A percentile compares a stretch with the other conserved stretches of the same genome.
phyloP scores from a whole-genome alignment of 2,888 invertebrate species.

The Malachius bipustulatus region DNA sequence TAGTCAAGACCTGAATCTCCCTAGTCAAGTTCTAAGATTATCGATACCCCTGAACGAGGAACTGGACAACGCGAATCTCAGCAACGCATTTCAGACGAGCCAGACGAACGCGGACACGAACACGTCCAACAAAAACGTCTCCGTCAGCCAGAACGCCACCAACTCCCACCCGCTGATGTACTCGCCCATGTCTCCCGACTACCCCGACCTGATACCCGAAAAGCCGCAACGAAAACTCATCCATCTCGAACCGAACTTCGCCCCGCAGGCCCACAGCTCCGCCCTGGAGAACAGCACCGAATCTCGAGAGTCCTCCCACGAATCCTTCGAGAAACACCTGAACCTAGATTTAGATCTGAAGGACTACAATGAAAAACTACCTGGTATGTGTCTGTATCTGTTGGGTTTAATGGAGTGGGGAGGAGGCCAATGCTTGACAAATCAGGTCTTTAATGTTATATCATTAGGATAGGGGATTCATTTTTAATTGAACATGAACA shows the following conservation, averaged over 20 bases:
- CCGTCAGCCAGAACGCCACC: conserved; percentile 28
- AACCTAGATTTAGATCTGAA: conserved; percentile 24
- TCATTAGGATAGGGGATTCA: too few species aligned
- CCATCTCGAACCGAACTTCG: conserved; percentile 25
- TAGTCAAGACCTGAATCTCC: conserved; percentile 17
- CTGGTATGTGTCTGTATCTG: conserved; percentile 25
- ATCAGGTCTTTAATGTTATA: too few species aligned
- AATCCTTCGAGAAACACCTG: conserved; percentile 24
- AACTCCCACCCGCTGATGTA: conserved; percentile 37
- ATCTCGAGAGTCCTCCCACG: conserved; percentile 20
- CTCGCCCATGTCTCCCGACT: conserved; percentile 31
- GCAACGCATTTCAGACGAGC: conserved; percentile 19
- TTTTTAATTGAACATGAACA: too few species aligned
- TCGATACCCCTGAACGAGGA: conserved; percentile 15
- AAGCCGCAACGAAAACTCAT: conserved; percentile 22
- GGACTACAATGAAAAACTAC: conserved; percentile 29
- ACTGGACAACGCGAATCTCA: conserved; percentile 18
- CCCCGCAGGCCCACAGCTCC: conserved; percentile 30
- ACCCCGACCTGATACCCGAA: conserved; percentile 34
- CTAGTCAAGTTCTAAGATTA: conserved; percentile 21
- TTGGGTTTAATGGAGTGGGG: too few species aligned
- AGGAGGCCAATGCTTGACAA: too few species aligned
- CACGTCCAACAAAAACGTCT: conserved; percentile 9
- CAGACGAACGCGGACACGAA: neutral
- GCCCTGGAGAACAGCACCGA: conserved; percentile 20